phyloP scores from a whole-genome alignment of 2,113 vertebrate species.

The Hoplias malabaricus region DNA sequence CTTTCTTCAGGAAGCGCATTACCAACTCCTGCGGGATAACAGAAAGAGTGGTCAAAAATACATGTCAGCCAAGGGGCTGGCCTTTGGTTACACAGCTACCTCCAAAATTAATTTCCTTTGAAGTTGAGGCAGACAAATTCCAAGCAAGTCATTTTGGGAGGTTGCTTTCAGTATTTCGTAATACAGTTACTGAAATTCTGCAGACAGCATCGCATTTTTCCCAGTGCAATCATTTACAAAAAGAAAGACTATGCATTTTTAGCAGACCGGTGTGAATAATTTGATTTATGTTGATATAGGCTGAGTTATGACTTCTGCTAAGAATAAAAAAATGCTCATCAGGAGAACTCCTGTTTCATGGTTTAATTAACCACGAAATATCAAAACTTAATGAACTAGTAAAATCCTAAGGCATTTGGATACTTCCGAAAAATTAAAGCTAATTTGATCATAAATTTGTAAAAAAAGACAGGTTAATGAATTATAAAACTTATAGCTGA shows the following conservation, averaged over 20 bases:
- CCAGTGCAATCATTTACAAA: neutral
- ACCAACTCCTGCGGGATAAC: slow-evolving; percentile 82
- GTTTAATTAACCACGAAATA: neutral
- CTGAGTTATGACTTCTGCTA: too few species aligned
- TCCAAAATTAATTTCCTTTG: neutral
- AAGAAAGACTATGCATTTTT: neutral
- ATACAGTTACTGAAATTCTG: neutral
- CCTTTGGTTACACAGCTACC: neutral
- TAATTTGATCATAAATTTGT: neutral
- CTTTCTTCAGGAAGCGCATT: slow-evolving; percentile 87
- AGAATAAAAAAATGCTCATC: neutral
- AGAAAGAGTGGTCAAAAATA: slow-evolving; percentile 19
- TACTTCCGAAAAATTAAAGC: too few species aligned
- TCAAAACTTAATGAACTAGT: neutral
- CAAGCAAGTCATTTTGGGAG: neutral
- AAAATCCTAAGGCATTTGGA: too few species aligned
- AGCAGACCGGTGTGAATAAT: neutral
- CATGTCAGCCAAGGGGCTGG: neutral
- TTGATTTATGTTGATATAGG: neutral
- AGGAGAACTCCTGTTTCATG: neutral
- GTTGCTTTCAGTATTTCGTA: neutral
- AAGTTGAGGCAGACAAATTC: neutral
- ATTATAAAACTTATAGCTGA: neutral
- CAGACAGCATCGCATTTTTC: neutral
- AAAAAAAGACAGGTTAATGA: neutral